These are phyloP conservation scores for Nomada goodeniana DNA, from an alignment of 2,888 invertebrate species.

Conservation along the genomic window DNA sequence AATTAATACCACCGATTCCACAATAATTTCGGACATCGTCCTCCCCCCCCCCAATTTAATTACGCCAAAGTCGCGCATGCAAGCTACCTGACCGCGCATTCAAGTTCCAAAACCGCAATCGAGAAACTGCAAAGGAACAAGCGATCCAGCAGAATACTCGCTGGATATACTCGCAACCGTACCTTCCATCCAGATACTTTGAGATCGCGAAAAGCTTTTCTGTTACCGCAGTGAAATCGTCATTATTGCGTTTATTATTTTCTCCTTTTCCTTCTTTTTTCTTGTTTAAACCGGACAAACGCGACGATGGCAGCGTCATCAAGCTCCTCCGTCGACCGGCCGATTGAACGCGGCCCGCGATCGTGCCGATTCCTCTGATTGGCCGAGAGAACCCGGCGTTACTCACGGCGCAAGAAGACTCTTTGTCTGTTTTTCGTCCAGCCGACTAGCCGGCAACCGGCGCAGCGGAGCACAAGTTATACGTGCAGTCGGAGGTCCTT, in stretches of 20 bases:
- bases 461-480: constrained; percentile 66
- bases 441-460: constrained; percentile 61
- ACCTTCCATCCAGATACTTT: too few relatives aligned
- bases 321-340: constrained; percentile 54
- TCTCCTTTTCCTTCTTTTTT: neutral
- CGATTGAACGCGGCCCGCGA: constrained; percentile 69
- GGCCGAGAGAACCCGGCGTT: constrained; percentile 69
- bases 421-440: constrained; percentile 75
- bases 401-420: constrained; percentile 70
- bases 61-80: too few relatives aligned
- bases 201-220: neutral
- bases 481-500: constrained; percentile 73
- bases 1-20: too few relatives aligned
- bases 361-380: constrained; percentile 74
- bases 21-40: too few relatives aligned
- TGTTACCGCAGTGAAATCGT: constrained; percentile 15
- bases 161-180: too few relatives aligned
- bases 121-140: too few relatives aligned
- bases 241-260: neutral
- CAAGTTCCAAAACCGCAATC: too few relatives aligned
- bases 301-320: constrained; percentile 57
- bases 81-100: too few relatives aligned
- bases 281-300: constrained; percentile 17
- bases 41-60: too few relatives aligned
- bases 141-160: too few relatives aligned